Evolutionary conservation across 2,113 vertebrate species (phyloP), one percentile per base, ranked within the genome.

Genomic region (Prietella phreatophila): DNA sequence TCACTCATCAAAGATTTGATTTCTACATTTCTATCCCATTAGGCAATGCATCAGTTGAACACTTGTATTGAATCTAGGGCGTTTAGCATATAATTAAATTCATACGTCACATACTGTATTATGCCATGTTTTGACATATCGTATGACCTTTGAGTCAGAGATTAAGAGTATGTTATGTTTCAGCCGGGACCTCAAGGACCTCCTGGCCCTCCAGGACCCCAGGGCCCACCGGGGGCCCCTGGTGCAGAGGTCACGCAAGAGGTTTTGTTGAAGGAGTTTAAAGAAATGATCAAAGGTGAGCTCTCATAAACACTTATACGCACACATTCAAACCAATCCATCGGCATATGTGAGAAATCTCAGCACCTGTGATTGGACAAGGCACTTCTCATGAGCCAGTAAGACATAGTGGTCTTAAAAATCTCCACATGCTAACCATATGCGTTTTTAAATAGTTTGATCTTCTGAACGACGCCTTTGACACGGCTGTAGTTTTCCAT

Each of bases 231-330:
- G 50, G 98, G 91, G 84, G 95, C 92, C 58, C 97, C 91, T 11
- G 97, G 94, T 56, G 96, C 96, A 10, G 96, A 97, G 92, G 94
- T 97, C 85, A 97, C 97, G 39, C 95, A 95, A 61, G 97, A 97
- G 83, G 93, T 97, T 86, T 94, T 99, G 79, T 93, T 98, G 30
- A 94, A 92, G 91, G 97, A 99, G 90, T 99, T 99, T 89, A 97
- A 96, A 93, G 96, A 97, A 84, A 95, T 98, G 94, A 93, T 97
- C 53, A 97, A 95, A 97, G 96, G 97, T 99, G 94, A 93, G 90
- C 53, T n/a, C n/a, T 81, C 4, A 17, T 33, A 55, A 15, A 82
- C 58, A 82, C 58, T 61, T 9, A 80, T 9, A 55, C 25, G 55
- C 76, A 79, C 76, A 80, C 50, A 17, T 80, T 55, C 55, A 80